phyloP scores from a whole-genome alignment of 2,113 vertebrate genomes.

The Gnathonemus echidnorhynchus region DNA sequence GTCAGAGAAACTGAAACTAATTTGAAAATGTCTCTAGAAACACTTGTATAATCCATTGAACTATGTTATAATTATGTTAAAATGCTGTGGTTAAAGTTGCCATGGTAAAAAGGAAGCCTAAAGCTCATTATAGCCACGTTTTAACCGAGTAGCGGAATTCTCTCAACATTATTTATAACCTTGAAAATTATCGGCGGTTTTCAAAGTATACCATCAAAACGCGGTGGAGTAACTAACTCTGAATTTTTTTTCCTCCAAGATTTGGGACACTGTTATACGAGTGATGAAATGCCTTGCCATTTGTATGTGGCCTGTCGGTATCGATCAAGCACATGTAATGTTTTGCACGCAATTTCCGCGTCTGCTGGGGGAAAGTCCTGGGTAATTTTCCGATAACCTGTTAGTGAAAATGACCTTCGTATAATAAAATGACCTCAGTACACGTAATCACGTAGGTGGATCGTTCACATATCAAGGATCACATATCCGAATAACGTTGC shows the following conservation, averaged over 20 bases:
- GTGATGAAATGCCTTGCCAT: not conserved
- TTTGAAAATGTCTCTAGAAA: not conserved
- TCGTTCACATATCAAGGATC: not conserved
- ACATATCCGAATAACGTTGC: not conserved
- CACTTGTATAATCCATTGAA: not conserved
- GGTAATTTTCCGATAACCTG: slow-evolving; percentile 19
- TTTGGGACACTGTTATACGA: not conserved
- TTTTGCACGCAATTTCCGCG: slow-evolving; percentile 26
- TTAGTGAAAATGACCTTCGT: not conserved
- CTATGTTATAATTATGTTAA: not conserved
- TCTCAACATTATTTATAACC: not conserved
- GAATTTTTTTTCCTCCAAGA: not conserved
- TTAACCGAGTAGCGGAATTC: not conserved
- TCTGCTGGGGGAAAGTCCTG: slow-evolving; percentile 25
- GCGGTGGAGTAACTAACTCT: not conserved
- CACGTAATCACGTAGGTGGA: not conserved
- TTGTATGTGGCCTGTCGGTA: not conserved
- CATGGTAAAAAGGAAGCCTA: not conserved
- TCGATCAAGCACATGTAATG: not conserved
- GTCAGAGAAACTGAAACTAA: not conserved
- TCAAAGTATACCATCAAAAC: not conserved
- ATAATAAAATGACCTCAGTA: not conserved
- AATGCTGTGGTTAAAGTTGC: not conserved
- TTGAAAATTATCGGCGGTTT: not conserved
- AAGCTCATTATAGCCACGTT: not conserved